Evolutionary conservation across 2,888 invertebrate genomes (phyloP), one percentile per base, ranked within the genome.

Genomic region (Macroteleia sp.): DNA sequence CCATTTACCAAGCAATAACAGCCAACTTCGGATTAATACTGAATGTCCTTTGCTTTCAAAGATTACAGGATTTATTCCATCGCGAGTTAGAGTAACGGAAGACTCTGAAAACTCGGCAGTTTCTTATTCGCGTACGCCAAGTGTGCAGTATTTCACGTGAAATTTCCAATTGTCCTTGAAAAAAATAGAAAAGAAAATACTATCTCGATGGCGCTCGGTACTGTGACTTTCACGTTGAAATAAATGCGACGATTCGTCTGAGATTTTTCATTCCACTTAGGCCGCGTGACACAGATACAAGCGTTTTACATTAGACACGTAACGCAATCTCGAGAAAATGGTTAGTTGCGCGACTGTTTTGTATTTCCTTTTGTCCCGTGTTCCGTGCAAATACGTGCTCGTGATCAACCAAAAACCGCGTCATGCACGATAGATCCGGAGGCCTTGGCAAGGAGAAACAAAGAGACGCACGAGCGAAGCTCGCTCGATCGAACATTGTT

Each of bases 351-450:
- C 69, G 69, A 16, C 14, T 54, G 56, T 66, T 67, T 75, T 54
- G 48, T 75, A 75, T 75, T 75, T 67, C 61, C 44, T 62, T 62
- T 67, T 75, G 44, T 74, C 54, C n/a, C 46, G 32, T 54, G 52
- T 67, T 75, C 61, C 75, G 61, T 56, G 48, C 62, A 67, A 75
- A 75, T 67, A 52, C 54, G n/a, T n/a, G 28, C 75, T 75, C 67
- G 61, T 75, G 67, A 67, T 61, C 74, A 41, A 67, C 61, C 67
- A 46, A 67, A 61, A 66, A 67, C 44, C 44, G 8, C 74, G 74
- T 61, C 67, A 67, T 54, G 59, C 74, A 54, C 67, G 67, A 67
- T 42, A 59, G 74, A 75, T 30, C 44, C 46, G 39, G 59, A 75
- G 61, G 67, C 59, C 74, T 75, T 61, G 67, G 54, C 44, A 22